Conservation (phyloP, 2,113 vertebrate genomes). For the Cochlearius cochlearius region DNA sequence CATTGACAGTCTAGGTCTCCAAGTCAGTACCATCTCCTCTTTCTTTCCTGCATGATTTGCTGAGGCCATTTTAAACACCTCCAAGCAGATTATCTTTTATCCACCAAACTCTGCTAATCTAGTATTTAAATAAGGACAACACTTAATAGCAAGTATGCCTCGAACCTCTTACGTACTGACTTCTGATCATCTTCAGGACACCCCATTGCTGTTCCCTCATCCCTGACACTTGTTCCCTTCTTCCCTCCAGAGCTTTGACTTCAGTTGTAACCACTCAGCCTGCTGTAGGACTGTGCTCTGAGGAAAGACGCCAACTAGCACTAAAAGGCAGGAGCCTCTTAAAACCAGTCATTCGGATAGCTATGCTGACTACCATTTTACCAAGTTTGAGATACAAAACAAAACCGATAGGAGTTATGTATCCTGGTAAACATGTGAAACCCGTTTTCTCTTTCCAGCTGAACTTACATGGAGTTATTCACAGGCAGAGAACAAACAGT, state of each 20-base stretch:
- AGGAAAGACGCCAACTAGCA: not conserved
- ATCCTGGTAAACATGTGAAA: not conserved
- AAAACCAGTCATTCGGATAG: not conserved
- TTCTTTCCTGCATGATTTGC: not conserved
- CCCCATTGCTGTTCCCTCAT: not conserved
- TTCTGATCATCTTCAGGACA: not conserved
- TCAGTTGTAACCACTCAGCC: not conserved
- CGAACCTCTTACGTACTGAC: not conserved
- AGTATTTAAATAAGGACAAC: not conserved
- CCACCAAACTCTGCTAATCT: not conserved
- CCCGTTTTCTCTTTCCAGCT: not conserved
- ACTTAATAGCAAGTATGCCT: not conserved
- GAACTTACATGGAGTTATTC: not conserved
- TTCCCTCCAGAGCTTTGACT: not conserved
- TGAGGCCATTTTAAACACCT: not conserved
- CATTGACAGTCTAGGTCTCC: not conserved
- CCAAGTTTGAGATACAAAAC: not conserved
- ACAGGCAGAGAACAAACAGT: not conserved
- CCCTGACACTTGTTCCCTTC: not conserved
- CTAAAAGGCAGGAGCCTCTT: not conserved
- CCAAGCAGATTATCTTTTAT: not conserved
- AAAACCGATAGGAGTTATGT: not conserved
- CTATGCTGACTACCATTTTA: not conserved
- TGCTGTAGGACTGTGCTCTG: not conserved
- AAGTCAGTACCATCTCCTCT: not conserved